phyloP scores from a whole-genome alignment of 1,140 invertebrate species.

The Drosophila nebulosa region DNA sequence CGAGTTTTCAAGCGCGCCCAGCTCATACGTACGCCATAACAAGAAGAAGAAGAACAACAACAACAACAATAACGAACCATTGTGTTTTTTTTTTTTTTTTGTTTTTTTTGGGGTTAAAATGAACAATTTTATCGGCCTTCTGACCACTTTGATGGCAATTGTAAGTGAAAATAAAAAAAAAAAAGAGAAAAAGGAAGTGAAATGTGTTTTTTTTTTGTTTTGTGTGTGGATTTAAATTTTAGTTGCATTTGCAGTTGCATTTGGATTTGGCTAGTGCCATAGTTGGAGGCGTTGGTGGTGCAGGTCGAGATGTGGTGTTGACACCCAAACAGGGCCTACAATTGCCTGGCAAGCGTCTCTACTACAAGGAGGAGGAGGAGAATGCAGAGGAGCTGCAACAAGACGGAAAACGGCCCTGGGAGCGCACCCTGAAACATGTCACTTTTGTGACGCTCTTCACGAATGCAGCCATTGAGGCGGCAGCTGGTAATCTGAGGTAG shows the following conservation, averaged over 20 bases:
- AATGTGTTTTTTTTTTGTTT: neutral
- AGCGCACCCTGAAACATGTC: conserved; percentile 83
- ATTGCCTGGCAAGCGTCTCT: conserved; percentile 63
- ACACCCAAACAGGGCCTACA: conserved; percentile 64
- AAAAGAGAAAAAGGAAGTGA: too few species aligned
- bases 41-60: conserved; percentile 10
- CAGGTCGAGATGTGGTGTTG: conserved; percentile 68
- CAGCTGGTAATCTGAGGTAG: conserved; percentile 68
- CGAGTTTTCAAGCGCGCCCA: conserved; percentile 45
- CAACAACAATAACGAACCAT: neutral
- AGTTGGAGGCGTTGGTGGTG: conserved; percentile 25
- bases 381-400: conserved; percentile 15
- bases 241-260: conserved; percentile 31
- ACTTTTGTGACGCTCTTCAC: conserved; percentile 83
- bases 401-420: conserved; percentile 78
- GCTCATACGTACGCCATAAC: conserved; percentile 29
- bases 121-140: conserved; percentile 22
- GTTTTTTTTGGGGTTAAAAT: conserved; percentile 8
- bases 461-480: conserved; percentile 74
- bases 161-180: conserved; percentile 26
- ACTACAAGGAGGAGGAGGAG: conserved; percentile 60
- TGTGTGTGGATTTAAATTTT: neutral
- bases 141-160: conserved; percentile 39
- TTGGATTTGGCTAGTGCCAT: conserved; percentile 28
- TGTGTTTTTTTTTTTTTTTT: neutral